Evolutionary conservation across 2,113 vertebrate genomes (phyloP).

Genomic region (Micronisus gabar): DNA sequence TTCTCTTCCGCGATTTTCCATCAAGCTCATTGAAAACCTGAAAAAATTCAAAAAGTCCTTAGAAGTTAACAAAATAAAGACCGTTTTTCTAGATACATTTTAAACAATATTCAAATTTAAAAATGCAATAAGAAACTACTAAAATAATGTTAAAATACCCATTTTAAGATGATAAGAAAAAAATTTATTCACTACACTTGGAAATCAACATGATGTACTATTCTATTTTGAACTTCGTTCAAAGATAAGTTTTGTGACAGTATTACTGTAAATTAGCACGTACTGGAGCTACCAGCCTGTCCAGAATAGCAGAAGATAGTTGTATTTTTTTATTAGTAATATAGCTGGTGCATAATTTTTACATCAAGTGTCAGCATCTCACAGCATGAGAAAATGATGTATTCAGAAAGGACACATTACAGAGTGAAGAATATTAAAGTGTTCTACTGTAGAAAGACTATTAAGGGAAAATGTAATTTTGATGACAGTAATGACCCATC

Average conservation of each 20-base stretch:
- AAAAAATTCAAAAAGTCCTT: not conserved
- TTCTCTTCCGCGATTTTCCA: not conserved
- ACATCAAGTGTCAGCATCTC: not conserved
- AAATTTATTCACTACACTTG: not conserved
- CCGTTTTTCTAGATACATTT: not conserved
- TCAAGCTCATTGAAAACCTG: not conserved
- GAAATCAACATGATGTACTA: not conserved
- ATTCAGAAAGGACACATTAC: not conserved
- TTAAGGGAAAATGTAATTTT: not conserved
- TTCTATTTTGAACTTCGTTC: not conserved
- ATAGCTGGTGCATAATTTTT: not conserved
- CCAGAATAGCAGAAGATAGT: not conserved
- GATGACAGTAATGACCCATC: not conserved
- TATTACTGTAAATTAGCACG: not conserved
- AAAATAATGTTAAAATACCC: not conserved
- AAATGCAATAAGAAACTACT: not conserved
- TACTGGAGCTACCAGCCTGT: not conserved
- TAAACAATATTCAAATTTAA: not conserved
- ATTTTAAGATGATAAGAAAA: not conserved
- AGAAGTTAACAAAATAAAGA: not conserved
- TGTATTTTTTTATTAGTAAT: not conserved
- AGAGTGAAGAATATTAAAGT: not conserved
- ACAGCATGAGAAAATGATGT: not conserved
- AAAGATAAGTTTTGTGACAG: not conserved
- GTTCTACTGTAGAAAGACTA: not conserved